phyloP scores from a whole-genome alignment of 2,888 invertebrate genomes.

The Cryptocheilus praepositus region DNA sequence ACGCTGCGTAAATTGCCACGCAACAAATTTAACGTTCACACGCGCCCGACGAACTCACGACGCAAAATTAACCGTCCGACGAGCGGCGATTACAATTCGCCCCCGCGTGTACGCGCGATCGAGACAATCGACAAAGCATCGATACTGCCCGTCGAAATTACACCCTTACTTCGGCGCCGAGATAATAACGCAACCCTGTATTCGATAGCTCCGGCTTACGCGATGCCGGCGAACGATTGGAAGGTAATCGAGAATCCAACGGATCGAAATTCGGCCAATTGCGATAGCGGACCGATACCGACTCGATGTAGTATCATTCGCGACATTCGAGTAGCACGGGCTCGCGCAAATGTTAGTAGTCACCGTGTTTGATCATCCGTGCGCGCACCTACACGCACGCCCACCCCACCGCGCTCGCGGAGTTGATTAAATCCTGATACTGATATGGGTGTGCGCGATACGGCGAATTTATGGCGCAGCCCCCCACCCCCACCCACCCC shows the following conservation, averaged over 20 bases:
- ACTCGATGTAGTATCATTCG: not conserved
- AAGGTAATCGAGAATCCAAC: slow-evolving; percentile 25
- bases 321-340: no score
- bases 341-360: slow-evolving; percentile 4
- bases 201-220: slow-evolving; percentile 14
- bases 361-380: slow-evolving; percentile 9
- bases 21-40: no score
- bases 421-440: slow-evolving; percentile 1
- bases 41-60: no score
- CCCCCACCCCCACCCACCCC: no score
- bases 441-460: slow-evolving; percentile 2
- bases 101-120: no score
- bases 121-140: no score
- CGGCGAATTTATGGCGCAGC: not conserved
- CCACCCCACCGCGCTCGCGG: not conserved
- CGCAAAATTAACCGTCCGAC: no score
- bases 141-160: not conserved
- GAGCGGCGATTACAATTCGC: no score
- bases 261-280: slow-evolving; percentile 37
- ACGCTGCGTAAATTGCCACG: no score
- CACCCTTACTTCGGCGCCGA: not conserved
- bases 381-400: not conserved
- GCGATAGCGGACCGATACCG: not conserved
- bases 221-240: slow-evolving; percentile 14
- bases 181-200: not conserved